Percentiles rank a stretch among this genome's conserved stretches.
These are phyloP conservation scores for Axea sp. DNA, from an alignment of 2,888 invertebrate species.

Conservation along the genomic window DNA sequence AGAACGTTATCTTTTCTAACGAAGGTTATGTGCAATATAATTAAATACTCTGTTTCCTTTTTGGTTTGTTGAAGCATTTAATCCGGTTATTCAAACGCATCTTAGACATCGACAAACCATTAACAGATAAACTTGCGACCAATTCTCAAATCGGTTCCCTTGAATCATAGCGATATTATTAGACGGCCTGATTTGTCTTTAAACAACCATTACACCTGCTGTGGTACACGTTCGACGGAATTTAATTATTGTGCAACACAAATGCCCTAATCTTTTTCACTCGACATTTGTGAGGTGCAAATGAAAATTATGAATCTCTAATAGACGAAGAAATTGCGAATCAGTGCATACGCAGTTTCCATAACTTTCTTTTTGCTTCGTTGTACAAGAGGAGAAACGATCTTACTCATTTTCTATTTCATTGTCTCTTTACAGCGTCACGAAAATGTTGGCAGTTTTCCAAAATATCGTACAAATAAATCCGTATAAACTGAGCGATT, in stretches of 20 bases:
- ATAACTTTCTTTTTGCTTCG: not conserved
- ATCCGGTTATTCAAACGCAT: conserved; percentile 53
- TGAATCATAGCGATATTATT: conserved; percentile 73
- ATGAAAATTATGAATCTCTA: conserved; percentile 13
- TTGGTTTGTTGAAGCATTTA: conserved; percentile 37
- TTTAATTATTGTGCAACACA: conserved; percentile 67
- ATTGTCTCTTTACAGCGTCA: conserved; percentile 44
- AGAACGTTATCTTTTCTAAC: no score
- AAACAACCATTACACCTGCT: conserved; percentile 68
- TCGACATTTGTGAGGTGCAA: conserved; percentile 12
- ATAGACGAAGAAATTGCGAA: conserved; percentile 55
- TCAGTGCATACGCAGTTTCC: conserved; percentile 44
- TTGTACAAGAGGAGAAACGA: not conserved
- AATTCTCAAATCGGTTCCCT: conserved; percentile 67
- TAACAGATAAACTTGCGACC: conserved; percentile 65
- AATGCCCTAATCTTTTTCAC: conserved; percentile 14
- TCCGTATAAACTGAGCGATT: conserved; percentile 68
- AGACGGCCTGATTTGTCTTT: conserved; percentile 71
- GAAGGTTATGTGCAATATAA: conserved; percentile 51
- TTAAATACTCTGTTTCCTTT: conserved; percentile 30
- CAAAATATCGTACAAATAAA: conserved; percentile 73
- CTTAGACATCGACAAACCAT: conserved; percentile 64
- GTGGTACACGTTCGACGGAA: conserved; percentile 62
- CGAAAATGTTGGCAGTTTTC: conserved; percentile 65
- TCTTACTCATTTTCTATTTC: conserved; percentile 37